A percentile compares a stretch with the other conserved stretches of the same genome.
Conservation (phyloP, 2,888 invertebrate genomes). For the Meloe dianella region DNA sequence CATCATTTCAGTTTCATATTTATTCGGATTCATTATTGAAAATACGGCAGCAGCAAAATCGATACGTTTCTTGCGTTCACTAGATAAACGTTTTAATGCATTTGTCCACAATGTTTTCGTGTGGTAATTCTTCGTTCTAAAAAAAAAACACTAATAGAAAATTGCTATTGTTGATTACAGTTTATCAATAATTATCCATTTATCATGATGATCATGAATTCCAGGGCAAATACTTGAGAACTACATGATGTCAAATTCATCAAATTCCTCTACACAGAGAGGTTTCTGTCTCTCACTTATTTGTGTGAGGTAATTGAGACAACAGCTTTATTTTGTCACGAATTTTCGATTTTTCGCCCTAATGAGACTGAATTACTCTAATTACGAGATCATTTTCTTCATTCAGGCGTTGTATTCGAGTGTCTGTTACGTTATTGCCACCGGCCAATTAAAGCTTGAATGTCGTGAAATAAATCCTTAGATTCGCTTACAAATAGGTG, state of each 20-base stretch:
- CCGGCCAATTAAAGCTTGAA: too few species aligned
- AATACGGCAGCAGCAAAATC: constrained; percentile 50
- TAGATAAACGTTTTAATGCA: constrained; percentile 50
- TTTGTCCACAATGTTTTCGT: constrained; percentile 51
- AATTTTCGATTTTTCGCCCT: too few species aligned
- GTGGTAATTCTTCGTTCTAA: constrained; percentile 17
- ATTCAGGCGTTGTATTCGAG: too few species aligned
- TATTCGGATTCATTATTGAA: constrained; percentile 47
- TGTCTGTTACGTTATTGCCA: too few species aligned
- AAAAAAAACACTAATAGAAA: constrained; percentile 10
- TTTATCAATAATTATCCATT: neutral
- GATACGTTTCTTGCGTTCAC: constrained; percentile 44
- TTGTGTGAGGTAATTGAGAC: too few species aligned
- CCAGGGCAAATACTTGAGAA: neutral
- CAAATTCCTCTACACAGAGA: neutral
- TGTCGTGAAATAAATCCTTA: too few species aligned
- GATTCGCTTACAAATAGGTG: too few species aligned
- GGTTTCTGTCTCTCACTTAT: too few species aligned
- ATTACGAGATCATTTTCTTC: too few species aligned
- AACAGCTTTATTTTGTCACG: too few species aligned
- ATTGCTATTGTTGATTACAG: neutral
- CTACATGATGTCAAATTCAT: constrained; percentile 11
- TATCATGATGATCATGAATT: neutral
- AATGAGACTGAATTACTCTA: too few species aligned
- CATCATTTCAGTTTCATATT: constrained; percentile 33